Percentiles rank a stretch among this genome's conserved stretches.
Conservation (phyloP, 1,140 invertebrate genomes). For the Neodiprion lecontei region DNA sequence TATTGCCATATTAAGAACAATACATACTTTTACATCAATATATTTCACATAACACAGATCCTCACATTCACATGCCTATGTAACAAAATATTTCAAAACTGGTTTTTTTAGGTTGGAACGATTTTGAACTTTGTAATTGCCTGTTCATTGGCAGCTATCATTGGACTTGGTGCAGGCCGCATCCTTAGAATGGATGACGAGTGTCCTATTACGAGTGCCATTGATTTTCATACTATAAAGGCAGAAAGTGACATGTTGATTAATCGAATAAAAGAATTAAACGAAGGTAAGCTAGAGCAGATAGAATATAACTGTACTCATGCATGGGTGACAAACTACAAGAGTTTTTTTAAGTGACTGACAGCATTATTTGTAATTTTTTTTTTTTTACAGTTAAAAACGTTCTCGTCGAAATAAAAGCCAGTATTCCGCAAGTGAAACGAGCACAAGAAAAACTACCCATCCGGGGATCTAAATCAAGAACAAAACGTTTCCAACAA, state of each 20-base stretch:
- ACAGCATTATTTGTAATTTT: not conserved
- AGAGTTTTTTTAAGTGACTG: not conserved
- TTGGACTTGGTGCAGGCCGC: constrained; percentile 11
- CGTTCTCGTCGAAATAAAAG: constrained; percentile 7
- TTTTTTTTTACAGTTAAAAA: not conserved
- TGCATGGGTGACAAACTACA: not conserved
- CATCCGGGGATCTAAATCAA: not conserved
- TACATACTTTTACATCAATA: too few species aligned
- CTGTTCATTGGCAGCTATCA: constrained; percentile 12
- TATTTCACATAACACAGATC: too few species aligned
- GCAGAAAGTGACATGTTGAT: constrained; percentile 6
- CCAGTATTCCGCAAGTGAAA: constrained; percentile 10
- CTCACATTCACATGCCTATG: not conserved
- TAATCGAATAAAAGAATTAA: constrained; percentile 12
- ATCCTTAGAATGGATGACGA: constrained; percentile 11
- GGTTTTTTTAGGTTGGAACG: not conserved
- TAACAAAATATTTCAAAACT: not conserved
- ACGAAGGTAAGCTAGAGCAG: not conserved
- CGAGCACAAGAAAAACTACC: too few species aligned
- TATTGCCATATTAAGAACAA: too few species aligned
- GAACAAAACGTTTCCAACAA: not conserved
- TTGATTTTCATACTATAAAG: constrained; percentile 13
- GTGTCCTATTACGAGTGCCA: constrained; percentile 2
- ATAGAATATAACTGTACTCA: not conserved
- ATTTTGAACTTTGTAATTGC: constrained; percentile 9